Conservation (phyloP, 2,888 invertebrate species). For the Formica aserva region DNA sequence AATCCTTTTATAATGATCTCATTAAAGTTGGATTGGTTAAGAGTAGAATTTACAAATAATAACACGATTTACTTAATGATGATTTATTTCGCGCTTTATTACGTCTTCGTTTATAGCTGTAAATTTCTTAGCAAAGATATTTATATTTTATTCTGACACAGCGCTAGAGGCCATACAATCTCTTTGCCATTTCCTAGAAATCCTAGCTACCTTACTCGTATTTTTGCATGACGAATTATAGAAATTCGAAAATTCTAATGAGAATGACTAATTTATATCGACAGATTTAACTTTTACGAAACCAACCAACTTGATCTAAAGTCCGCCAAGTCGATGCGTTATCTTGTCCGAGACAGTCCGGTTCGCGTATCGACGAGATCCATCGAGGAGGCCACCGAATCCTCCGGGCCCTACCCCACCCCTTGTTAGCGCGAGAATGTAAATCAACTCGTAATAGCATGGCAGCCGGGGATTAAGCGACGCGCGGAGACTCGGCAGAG, state of each 20-base stretch:
- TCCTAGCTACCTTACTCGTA: slow-evolving; percentile 32
- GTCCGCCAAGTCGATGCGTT: neutral
- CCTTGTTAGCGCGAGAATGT: slow-evolving; percentile 74
- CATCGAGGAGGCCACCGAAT: slow-evolving; percentile 55
- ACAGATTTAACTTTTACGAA: neutral
- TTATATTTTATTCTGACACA: slow-evolving; percentile 58
- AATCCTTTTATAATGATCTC: slow-evolving; percentile 69
- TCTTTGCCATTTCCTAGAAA: slow-evolving; percentile 52
- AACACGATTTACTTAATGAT: slow-evolving; percentile 75
- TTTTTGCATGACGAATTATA: slow-evolving; percentile 33
- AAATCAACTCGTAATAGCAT: slow-evolving; percentile 73
- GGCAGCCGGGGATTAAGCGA: slow-evolving; percentile 70
- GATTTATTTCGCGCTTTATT: slow-evolving; percentile 67
- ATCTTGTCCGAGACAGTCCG: slow-evolving; percentile 5
- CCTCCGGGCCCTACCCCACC: slow-evolving; percentile 46
- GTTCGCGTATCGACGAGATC: slow-evolving; percentile 21
- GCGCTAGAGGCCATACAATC: slow-evolving; percentile 47
- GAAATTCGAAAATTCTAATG: neutral
- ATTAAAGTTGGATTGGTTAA: slow-evolving; percentile 68
- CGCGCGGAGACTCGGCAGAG: slow-evolving; percentile 66
- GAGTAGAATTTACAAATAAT: slow-evolving; percentile 69
- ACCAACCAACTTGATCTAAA: neutral
- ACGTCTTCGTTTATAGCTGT: slow-evolving; percentile 62
- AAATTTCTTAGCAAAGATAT: slow-evolving; percentile 68
- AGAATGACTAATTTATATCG: neutral